phyloP scores from a whole-genome alignment of 2,797 vertebrate species.

The Crenichthys baileyi region DNA sequence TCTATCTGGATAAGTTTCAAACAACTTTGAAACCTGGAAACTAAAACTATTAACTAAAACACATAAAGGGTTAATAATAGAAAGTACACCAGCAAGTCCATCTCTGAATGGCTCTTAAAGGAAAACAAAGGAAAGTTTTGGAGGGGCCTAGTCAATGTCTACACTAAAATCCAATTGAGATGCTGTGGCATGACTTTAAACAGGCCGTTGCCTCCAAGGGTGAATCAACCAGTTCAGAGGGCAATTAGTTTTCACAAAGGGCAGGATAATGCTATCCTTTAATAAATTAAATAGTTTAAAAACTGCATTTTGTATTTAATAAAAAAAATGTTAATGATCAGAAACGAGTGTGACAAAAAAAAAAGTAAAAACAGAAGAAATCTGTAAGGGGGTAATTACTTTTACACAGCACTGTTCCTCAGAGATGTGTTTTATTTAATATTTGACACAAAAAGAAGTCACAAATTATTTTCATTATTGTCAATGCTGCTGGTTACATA shows the following conservation, averaged over 20 bases:
- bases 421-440: background rate
- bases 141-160: background rate
- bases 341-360: background rate
- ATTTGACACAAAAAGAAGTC: background rate
- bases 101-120: background rate
- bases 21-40: background rate
- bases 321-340: background rate
- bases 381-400: background rate
- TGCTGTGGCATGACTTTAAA: background rate
- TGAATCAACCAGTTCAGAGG: background rate
- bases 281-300: background rate
- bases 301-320: background rate
- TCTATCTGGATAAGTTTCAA: background rate
- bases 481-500: background rate
- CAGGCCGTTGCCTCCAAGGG: background rate
- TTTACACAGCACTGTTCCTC: background rate
- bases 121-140: background rate
- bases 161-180: no score
- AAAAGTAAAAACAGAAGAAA: background rate
- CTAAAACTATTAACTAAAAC: background rate
- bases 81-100: background rate
- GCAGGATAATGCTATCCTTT: background rate
- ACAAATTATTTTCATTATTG: background rate
- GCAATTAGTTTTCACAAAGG: background rate
- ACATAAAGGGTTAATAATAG: background rate